Evolutionary conservation across 1,140 invertebrate species (phyloP).

Genomic region (Heliconius hermathena): DNA sequence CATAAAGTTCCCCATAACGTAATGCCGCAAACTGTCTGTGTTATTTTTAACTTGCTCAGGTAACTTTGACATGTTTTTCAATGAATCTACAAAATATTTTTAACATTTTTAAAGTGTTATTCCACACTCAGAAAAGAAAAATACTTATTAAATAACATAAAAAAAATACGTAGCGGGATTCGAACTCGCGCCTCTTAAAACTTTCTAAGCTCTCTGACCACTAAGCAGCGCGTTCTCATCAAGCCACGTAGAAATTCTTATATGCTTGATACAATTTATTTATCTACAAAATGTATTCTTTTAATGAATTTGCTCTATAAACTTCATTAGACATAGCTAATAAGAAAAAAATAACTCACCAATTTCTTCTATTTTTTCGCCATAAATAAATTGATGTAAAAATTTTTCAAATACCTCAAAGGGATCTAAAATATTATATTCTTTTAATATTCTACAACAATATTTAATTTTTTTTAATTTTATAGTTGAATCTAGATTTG

Average conservation of each 20-base stretch:
- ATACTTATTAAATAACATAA: no score
- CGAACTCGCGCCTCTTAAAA: no score
- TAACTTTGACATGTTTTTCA: not conserved
- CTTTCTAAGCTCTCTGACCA: no score
- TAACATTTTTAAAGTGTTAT: no score
- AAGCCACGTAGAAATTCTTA: no score
- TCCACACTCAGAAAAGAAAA: no score
- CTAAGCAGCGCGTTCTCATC: no score
- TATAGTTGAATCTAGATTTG: no score
- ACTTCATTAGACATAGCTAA: not conserved
- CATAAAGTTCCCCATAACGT: constrained; percentile 29
- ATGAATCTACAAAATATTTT: not conserved
- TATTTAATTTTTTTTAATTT: no score
- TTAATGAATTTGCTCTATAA: not conserved
- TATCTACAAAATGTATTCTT: not conserved
- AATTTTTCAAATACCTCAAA: constrained; percentile 37
- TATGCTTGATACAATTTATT: no score
- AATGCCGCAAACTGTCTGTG: constrained; percentile 13
- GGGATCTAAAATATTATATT: constrained; percentile 44
- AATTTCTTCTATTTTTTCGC: constrained; percentile 28
- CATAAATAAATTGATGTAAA: constrained; percentile 42
- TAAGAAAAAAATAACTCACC: constrained; percentile 26
- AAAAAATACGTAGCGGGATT: no score
- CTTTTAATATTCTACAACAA: not conserved
- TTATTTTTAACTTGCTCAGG: not conserved